These are phyloP conservation scores for Tinea pellionella DNA, from an alignment of 2,888 invertebrate species.

Conservation along the genomic window DNA sequence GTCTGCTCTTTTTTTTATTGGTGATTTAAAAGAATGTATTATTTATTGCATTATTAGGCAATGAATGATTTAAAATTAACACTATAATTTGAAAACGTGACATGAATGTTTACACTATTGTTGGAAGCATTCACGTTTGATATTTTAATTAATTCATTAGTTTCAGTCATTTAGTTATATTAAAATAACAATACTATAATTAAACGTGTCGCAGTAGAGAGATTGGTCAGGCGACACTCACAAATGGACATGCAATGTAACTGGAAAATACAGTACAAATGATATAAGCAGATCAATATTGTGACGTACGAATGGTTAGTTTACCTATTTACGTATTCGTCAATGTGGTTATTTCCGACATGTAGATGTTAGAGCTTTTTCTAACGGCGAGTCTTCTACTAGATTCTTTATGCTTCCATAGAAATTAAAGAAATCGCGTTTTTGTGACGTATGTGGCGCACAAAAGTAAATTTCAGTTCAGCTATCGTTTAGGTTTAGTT, in stretches of 20 bases:
- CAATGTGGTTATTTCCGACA: background rate
- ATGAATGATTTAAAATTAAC: background rate
- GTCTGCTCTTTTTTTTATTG: no score
- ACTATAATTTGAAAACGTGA: background rate
- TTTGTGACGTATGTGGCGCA: no score
- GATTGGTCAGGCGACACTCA: background rate
- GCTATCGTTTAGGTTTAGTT: no score
- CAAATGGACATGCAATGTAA: conserved; percentile 1
- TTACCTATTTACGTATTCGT: background rate
- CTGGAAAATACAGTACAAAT: background rate
- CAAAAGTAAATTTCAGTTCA: no score
- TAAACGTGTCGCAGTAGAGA: background rate
- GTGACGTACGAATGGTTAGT: background rate
- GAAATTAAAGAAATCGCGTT: no score
- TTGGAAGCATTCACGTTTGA: background rate
- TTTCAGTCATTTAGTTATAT: background rate
- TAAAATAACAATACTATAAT: background rate
- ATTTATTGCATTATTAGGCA: no score
- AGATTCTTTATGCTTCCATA: background rate
- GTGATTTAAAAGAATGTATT: no score
- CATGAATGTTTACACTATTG: background rate
- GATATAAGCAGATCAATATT: background rate
- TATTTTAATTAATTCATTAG: background rate
- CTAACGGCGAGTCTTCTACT: background rate
- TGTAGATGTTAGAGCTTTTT: background rate